These are phyloP conservation scores for Cantharis flavilabris DNA, from an alignment of 2,888 invertebrate species.

Conservation along the genomic window DNA sequence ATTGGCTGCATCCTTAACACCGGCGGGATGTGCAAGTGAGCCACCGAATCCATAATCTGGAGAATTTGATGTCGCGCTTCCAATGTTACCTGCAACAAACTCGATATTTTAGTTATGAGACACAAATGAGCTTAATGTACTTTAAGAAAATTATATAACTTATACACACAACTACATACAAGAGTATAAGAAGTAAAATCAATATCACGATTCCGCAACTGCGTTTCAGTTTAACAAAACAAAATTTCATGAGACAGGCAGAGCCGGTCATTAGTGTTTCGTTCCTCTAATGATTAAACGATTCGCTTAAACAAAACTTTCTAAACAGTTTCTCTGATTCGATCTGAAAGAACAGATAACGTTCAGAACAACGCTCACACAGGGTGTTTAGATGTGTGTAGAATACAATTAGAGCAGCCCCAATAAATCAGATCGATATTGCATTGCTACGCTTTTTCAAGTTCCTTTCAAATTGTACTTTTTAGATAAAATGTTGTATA, in stretches of 20 bases:
- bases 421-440: background rate
- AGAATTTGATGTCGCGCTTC: constrained; percentile 51
- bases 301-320: background rate
- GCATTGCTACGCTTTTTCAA: background rate
- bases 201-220: background rate
- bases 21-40: constrained; percentile 45
- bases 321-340: background rate
- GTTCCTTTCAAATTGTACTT: background rate
- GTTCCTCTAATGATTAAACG: background rate
- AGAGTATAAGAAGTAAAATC: background rate
- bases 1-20: constrained; percentile 67
- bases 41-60: constrained; percentile 52
- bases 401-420: background rate
- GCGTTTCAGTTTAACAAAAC: background rate
- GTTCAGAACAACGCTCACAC: background rate
- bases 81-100: constrained; percentile 45
- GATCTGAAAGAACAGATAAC: background rate
- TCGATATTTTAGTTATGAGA: background rate
- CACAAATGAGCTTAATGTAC: no score
- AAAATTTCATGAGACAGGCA: background rate
- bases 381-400: background rate
- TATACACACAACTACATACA: background rate
- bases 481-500: background rate
- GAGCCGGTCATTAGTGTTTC: background rate
- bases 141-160: background rate